Evolutionary conservation across 2,797 vertebrate genomes (phyloP).

Genomic region (Numenius phaeopus): DNA sequence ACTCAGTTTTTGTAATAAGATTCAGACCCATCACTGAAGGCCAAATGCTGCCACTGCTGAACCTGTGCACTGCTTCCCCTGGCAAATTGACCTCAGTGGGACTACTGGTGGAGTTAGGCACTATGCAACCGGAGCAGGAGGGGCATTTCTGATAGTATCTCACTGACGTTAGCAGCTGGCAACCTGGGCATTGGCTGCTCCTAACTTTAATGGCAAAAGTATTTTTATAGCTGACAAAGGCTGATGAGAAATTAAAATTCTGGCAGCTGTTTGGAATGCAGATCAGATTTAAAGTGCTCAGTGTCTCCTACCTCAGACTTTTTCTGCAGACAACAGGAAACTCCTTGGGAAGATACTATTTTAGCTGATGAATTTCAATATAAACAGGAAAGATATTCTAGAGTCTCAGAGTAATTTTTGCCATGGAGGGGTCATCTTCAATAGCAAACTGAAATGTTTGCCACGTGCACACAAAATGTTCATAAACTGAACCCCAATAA

Average conservation of each 20-base stretch:
- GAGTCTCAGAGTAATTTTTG: not conserved
- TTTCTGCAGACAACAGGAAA: conserved; percentile 35
- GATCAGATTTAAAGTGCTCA: not conserved
- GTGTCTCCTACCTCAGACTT: not conserved
- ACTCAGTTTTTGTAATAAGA: not conserved
- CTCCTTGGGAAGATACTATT: not conserved
- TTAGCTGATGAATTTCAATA: conserved; percentile 11
- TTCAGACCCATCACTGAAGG: not conserved
- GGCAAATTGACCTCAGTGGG: not conserved
- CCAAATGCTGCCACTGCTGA: not conserved
- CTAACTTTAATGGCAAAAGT: not conserved
- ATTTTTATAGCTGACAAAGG: not conserved
- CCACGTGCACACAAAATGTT: not conserved
- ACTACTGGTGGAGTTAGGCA: not conserved
- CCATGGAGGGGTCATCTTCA: not conserved
- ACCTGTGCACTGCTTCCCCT: not conserved
- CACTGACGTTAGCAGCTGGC: not conserved
- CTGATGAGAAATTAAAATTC: not conserved
- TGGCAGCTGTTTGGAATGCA: conserved; percentile 1
- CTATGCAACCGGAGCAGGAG: accelerated
- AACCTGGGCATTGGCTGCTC: not conserved
- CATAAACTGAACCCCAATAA: not conserved
- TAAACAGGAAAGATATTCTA: not conserved
- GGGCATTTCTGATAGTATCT: not conserved
- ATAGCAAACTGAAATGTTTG: not conserved